Base-by-base conservation (phyloP, 2,113 vertebrate species). In the Hoplias malabaricus region DNA sequence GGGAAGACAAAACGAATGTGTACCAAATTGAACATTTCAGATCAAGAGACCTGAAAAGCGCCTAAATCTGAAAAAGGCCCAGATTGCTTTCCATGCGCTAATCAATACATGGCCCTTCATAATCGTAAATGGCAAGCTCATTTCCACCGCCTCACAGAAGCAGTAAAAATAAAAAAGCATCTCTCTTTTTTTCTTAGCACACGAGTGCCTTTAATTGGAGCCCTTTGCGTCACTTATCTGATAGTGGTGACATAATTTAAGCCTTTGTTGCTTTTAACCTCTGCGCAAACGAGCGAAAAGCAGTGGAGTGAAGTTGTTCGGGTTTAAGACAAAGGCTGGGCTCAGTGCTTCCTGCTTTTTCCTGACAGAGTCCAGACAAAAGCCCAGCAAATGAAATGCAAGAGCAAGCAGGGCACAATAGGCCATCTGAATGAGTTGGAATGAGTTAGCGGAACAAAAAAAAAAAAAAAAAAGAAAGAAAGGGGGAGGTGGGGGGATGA, bases 401-500 rank as follows among this genome's bases (percentile, higher is more conserved):
- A 77, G 83, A 85, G 81, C 85, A 84, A 75, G 82, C 77, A 76
- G 75, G 80, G 5, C 77, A 87, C 84, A 88, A 88, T 85, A 79
- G 83, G 69, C 82, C 83, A 84, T 78, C 87, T 87, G 86, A 91
- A 91, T 85, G 81, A 87, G 79, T 76, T 73, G 78, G 88, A 90
- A 89, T 88, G 82, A 90, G 86, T 83, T 73, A 62, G 87, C 53
- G 36, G 56, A 82, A 91, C 85, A 88, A 88, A 90, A 86, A 81
- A 73, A 33, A 10, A n/a, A n/a, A n/a, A n/a, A n/a, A n/a, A n/a
- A n/a, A n/a, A n/a, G n/a, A n/a, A n/a, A n/a, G n/a, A n/a, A n/a
- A n/a, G n/a, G n/a, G n/a, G n/a, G n/a, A n/a, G n/a, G n/a, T n/a
- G n/a, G n/a, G 29, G 71, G 75, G 67, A 83, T 84, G 82, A 88